Base-by-base conservation (phyloP, 1,140 invertebrate genomes). In the Doryteuthis pealeii region DNA sequence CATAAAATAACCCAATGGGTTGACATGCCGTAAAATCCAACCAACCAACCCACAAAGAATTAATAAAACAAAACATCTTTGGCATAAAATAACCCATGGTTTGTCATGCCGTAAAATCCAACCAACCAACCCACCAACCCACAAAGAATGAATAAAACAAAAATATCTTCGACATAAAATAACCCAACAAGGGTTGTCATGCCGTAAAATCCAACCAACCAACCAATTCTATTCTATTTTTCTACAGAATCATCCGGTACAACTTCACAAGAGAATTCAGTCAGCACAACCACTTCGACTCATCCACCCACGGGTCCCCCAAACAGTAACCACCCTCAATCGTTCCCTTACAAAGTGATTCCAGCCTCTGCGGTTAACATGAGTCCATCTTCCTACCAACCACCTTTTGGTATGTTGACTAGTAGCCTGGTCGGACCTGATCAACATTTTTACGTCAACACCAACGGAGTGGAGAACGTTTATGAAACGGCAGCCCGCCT, bases 401-500 rank as follows among this genome's bases (percentile, higher is more conserved):
- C 66, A 14, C 66, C 66, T 5, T 32, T 68, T 22, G 30, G 32
- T 26, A 30, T 68, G 66, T 31, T 68, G 5, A 49, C 49, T n/a
- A 54, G 70, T 70, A n/a, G 33, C 33, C 40, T 67, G 58, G 15
- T 58, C 43, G 6, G 30, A 15, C 5, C 66, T 54, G 35, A 69
- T 35, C 28, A 72, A n/a, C 32, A 31, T 73, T n/a, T 33, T 40
- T 40, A 69, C 65, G 58, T n/a, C 33, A n/a, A 35, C 43, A 45
- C 18, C 35, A n/a, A 77, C 58, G 78, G 73, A 67, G 87, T 49
- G 22, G 92, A 94, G 80, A 80, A 78, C 67, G 73, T 82, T 2
- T 85, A 80, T 90, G 97, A 99, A 88, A 90, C 98, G 78, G 96
- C 96, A 22, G 96, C 96, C 26, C 91, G 96, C 77, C 88, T 98